These are phyloP conservation scores for Lottia scabra DNA, from an alignment of 2,888 invertebrate genomes.

Conservation along the genomic window DNA sequence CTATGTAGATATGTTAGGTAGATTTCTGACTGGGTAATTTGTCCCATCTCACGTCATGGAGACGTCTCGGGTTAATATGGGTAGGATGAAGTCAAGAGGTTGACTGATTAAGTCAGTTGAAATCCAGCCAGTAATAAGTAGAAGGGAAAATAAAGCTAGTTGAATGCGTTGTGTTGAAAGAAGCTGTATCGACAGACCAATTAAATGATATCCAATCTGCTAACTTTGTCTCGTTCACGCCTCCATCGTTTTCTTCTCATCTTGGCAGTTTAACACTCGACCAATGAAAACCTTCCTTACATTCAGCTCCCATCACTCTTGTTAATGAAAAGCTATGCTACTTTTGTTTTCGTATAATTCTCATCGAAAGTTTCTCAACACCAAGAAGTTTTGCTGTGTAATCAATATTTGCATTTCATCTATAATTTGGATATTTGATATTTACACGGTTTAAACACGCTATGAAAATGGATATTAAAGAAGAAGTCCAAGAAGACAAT, in stretches of 20 bases:
- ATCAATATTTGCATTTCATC: too few relatives aligned
- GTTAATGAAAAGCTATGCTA: neutral
- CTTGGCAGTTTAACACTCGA: neutral
- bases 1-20: too few relatives aligned
- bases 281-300: slow-evolving; percentile 11
- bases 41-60: neutral
- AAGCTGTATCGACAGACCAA: slow-evolving; percentile 23
- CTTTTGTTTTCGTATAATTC: neutral
- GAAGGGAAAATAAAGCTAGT: slow-evolving; percentile 7
- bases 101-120: neutral
- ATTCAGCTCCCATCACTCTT: neutral
- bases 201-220: slow-evolving; percentile 23
- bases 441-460: neutral
- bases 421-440: too few relatives aligned
- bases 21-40: neutral
- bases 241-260: slow-evolving; percentile 4
- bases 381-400: too few relatives aligned
- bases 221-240: slow-evolving; percentile 15
- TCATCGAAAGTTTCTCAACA: neutral
- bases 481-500: slow-evolving; percentile 7
- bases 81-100: neutral
- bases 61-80: neutral
- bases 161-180: slow-evolving; percentile 24
- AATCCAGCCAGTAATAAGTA: slow-evolving; percentile 1
- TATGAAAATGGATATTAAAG: neutral